Evolutionary conservation across 2,797 vertebrate genomes (phyloP), one percentile per base, ranked within the genome.

Genomic region (Pterois miles): DNA sequence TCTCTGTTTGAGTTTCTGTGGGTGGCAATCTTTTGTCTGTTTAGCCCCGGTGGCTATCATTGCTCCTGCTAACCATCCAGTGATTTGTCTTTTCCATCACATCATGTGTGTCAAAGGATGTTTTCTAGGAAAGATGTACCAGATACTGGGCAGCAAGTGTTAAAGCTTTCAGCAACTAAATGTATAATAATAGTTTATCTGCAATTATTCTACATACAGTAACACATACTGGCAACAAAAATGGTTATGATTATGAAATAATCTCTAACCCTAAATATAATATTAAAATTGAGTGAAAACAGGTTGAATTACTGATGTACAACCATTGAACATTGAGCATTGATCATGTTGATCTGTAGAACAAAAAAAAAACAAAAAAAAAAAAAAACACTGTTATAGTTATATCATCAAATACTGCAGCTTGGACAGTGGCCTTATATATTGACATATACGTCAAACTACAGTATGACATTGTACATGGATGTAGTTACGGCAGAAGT

Each of bases 1-100:
- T 84, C 2, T 40, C 84, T 43, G 71, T 38, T 65, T 40, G 71
- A 73, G 29, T 58, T 57, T 63, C 73, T 62, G 71, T 73, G 63
- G 74, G 75, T 68, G 75, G 58, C 56, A 70, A 46, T 74, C 58
- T 36, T 54, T 60, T 62, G 65, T 74, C 60, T 84, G 36, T 67
- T 65, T 38, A 76, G 69, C 27, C 43, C n/a, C 3, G 0, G 14
- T 20, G 46, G 43, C 59, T 67, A 40, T 71, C 58, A 62, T 2
- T 66, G 54, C 18, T 65, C 62, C 60, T 23, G 8, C 33, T 59
- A 69, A 80, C 50, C 65, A 3, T 5, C 10, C 64, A 31, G 13
- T 36, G 7, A 67, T 48, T 63, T 57, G 22, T 73, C 63, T 54
- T 38, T 33, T 29, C 31, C 53, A 14, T 65, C 33, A 43, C 50